Conservation (phyloP, 2,888 invertebrate genomes). For the Syrista parreyssii region DNA sequence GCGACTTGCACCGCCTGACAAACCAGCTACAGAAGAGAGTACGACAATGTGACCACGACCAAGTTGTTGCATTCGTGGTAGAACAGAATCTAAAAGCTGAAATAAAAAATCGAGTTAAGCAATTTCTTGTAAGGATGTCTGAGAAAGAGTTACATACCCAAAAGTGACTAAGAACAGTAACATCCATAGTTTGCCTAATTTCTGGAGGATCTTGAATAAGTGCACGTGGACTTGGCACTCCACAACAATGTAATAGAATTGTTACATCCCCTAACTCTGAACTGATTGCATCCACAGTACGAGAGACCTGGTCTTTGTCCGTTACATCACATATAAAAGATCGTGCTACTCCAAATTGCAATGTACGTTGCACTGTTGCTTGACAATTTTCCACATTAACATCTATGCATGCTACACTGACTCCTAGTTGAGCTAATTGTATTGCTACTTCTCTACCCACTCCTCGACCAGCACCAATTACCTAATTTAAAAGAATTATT, state of each 20-base stretch:
- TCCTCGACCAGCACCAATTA: constrained; percentile 79
- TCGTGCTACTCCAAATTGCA: constrained; percentile 66
- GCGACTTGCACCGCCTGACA: constrained; percentile 70
- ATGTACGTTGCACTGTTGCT: constrained; percentile 67
- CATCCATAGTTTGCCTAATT: constrained; percentile 70
- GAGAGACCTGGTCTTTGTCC: constrained; percentile 67
- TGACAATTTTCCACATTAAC: constrained; percentile 70
- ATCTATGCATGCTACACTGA: constrained; percentile 76
- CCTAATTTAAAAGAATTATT: constrained; percentile 57
- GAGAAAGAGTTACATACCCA: constrained; percentile 67
- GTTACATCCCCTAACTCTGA: constrained; percentile 71
- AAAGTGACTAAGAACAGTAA: constrained; percentile 73
- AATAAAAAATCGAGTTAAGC: constrained; percentile 31
- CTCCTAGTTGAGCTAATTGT: constrained; percentile 71
- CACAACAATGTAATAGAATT: constrained; percentile 75
- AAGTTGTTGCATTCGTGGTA: constrained; percentile 72
- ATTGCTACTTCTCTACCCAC: constrained; percentile 74
- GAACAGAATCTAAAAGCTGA: constrained; percentile 72
- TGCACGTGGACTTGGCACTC: constrained; percentile 73
- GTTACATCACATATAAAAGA: constrained; percentile 72
- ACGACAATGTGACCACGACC: constrained; percentile 74
- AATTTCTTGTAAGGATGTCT: neutral
- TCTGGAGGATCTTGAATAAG: constrained; percentile 69
- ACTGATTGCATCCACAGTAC: constrained; percentile 66
- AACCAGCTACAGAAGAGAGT: constrained; percentile 73